A percentile compares a stretch with the other conserved stretches of the same genome.
These are phyloP conservation scores for Eueremaeus valkanovi DNA, from an alignment of 2,888 invertebrate species.

Conservation along the genomic window DNA sequence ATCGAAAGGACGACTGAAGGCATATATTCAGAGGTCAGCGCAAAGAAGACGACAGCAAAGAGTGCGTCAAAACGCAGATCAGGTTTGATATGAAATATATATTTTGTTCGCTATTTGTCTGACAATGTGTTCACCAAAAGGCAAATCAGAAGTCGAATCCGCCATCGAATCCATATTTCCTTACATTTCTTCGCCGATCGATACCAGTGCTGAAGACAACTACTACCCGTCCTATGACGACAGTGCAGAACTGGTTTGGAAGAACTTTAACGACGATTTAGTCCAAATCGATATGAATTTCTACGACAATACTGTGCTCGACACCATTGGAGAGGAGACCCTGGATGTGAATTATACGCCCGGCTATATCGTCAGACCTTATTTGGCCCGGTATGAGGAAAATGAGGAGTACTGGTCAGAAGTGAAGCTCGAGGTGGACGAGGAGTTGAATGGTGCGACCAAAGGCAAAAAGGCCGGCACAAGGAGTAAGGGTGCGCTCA, in stretches of 20 bases:
- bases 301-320: background rate
- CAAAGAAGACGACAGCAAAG: background rate
- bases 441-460: background rate
- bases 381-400: background rate
- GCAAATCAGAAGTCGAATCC: background rate
- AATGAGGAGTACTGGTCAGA: background rate
- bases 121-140: background rate
- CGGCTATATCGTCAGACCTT: background rate
- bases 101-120: background rate
- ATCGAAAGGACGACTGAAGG: background rate
- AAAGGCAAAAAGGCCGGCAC: background rate
- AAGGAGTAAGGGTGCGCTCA: slow-evolving; percentile 22
- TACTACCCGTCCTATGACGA: too few species aligned
- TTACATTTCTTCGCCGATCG: too few species aligned
- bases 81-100: background rate
- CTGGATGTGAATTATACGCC: background rate
- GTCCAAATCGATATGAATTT: background rate
- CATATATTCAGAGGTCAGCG: background rate
- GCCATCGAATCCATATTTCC: background rate
- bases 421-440: background rate
- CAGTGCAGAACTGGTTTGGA: background rate
- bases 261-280: background rate
- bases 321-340: background rate
- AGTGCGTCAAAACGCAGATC: background rate
- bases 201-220: too few species aligned